Conservation (phyloP, 2,888 invertebrate genomes). For the Lasius platythorax region DNA sequence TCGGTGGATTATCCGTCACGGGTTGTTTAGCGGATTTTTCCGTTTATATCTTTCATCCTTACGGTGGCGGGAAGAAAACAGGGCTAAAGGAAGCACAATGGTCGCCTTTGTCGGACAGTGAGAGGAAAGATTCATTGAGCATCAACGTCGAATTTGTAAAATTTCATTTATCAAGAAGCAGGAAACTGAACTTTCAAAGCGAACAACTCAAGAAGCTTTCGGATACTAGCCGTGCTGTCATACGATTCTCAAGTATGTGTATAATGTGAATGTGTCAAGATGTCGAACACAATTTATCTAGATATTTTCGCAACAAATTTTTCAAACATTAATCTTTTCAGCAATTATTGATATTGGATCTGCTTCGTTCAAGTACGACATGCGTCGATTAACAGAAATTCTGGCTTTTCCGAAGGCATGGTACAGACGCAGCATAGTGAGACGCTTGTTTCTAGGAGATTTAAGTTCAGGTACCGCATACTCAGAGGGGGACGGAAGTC, state of each 20-base stretch:
- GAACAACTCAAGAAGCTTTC: constrained; percentile 85
- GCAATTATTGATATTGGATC: constrained; percentile 98
- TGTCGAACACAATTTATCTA: neutral
- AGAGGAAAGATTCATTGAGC: constrained; percentile 97
- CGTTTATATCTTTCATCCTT: constrained; percentile 99
- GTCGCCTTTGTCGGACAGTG: constrained; percentile 95
- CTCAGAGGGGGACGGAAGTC: constrained; percentile 84
- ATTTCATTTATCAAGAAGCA: constrained; percentile 96
- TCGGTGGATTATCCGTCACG: constrained; percentile 96
- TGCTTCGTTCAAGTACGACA: constrained; percentile 99
- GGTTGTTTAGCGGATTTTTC: constrained; percentile 99
- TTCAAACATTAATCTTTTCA: constrained; percentile 78
- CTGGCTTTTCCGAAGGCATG: constrained; percentile 99
- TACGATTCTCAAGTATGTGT: constrained; percentile 94
- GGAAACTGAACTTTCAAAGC: constrained; percentile 93
- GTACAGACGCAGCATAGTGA: constrained; percentile 97
- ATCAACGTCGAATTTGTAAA: constrained; percentile 99
- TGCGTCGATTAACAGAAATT: constrained; percentile 98
- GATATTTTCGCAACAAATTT: constrained; percentile 18
- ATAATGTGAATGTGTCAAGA: constrained; percentile 13
- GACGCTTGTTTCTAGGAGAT: constrained; percentile 97
- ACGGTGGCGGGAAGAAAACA: constrained; percentile 95
- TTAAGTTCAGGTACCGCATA: constrained; percentile 89
- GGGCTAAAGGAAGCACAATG: constrained; percentile 93
- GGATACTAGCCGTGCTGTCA: constrained; percentile 94